Evolutionary conservation across 2,888 invertebrate genomes (phyloP).

Genomic region (Lepidocyrtinus sp.): DNA sequence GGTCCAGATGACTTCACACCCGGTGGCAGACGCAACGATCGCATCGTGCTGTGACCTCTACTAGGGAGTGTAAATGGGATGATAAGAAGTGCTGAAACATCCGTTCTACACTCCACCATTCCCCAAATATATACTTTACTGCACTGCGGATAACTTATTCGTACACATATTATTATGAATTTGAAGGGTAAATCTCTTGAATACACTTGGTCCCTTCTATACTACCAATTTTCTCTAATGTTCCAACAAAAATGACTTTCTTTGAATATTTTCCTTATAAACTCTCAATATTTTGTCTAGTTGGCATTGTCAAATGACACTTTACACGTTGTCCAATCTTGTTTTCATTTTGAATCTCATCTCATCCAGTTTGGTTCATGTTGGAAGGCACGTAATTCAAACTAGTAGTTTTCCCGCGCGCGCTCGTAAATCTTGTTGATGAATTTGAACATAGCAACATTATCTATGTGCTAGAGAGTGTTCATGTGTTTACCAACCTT

Average conservation of each 20-base stretch:
- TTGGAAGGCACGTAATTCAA: neutral
- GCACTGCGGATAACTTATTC: slow-evolving; percentile 10
- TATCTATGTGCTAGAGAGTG: too few relatives aligned
- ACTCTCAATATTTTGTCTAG: neutral
- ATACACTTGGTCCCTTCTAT: slow-evolving; percentile 11
- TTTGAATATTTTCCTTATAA: neutral
- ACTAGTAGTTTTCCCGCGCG: neutral
- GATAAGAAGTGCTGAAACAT: slow-evolving; percentile 30
- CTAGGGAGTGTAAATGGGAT: neutral
- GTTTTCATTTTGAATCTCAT: neutral
- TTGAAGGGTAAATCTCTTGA: neutral
- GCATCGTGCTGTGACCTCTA: neutral
- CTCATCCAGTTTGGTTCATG: neutral
- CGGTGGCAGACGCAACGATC: neutral
- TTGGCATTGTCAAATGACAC: slow-evolving; percentile 14
- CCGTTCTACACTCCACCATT: neutral
- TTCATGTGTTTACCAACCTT: neutral
- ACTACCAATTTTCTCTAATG: neutral
- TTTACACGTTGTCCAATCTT: neutral
- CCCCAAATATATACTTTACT: neutral
- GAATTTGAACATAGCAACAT: slow-evolving; percentile 11
- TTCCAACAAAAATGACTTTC: neutral
- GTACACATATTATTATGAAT: neutral
- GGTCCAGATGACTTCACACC: slow-evolving; percentile 16
- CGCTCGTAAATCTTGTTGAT: slow-evolving; percentile 16